Percentiles rank a stretch among this genome's conserved stretches.
phyloP scores from a whole-genome alignment of 2,888 invertebrate genomes.

The Sycophila texana region DNA sequence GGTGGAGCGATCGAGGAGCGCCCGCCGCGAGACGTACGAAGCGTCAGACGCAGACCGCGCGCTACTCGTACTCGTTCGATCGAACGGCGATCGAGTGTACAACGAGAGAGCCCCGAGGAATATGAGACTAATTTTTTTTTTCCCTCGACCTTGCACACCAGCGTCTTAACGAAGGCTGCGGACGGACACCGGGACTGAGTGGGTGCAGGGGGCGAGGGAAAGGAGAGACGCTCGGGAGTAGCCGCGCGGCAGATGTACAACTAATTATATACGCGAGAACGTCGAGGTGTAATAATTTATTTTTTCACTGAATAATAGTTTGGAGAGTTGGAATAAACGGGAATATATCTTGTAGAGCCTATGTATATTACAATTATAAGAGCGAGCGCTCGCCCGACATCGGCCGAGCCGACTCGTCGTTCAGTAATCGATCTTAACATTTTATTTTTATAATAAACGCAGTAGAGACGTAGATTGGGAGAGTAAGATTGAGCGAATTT shows the following conservation, averaged over 20 bases:
- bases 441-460: conserved; percentile 71
- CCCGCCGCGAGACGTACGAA: too few species aligned
- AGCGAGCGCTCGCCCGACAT: conserved; percentile 24
- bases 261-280: not conserved
- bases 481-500: not conserved
- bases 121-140: too few species aligned
- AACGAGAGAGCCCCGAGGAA: not conserved
- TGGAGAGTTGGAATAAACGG: conserved; percentile 45
- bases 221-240: not conserved
- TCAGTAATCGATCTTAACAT: conserved; percentile 73
- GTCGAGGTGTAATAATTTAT: conserved; percentile 72
- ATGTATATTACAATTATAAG: conserved; percentile 70
- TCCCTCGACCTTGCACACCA: too few species aligned
- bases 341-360: conserved; percentile 71
- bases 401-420: conserved; percentile 61
- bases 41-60: too few species aligned
- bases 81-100: conserved; percentile 8
- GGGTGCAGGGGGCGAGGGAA: not conserved
- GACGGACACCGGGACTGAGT: too few species aligned
- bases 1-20: too few species aligned
- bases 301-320: conserved; percentile 73
- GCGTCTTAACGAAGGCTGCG: too few species aligned
- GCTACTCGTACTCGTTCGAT: not conserved
- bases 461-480: conserved; percentile 58
- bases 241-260: conserved; percentile 29